phyloP scores from a whole-genome alignment of 2,797 vertebrate species.

The Hafferia zeledoni region DNA sequence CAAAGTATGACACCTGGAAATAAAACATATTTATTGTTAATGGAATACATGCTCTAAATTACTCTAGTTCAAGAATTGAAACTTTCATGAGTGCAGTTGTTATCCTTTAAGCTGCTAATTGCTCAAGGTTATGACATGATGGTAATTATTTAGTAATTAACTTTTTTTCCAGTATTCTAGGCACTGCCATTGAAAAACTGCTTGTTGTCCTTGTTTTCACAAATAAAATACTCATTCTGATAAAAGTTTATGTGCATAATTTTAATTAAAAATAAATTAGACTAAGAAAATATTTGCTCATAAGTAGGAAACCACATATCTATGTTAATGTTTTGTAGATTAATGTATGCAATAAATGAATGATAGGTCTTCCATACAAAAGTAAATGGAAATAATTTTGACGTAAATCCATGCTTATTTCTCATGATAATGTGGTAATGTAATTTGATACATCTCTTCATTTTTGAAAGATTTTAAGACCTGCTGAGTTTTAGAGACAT shows the following conservation, averaged over 20 bases:
- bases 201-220: neutral
- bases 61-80: neutral
- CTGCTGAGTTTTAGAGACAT: neutral
- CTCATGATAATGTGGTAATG: neutral
- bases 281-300: neutral
- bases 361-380: neutral
- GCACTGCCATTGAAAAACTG: neutral
- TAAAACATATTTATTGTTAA: neutral
- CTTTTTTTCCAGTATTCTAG: neutral
- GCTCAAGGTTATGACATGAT: neutral
- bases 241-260: neutral
- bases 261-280: neutral
- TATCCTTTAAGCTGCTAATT: neutral
- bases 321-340: neutral
- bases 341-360: neutral
- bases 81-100: neutral
- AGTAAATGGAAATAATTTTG: neutral
- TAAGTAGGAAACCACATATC: neutral
- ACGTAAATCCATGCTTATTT: neutral
- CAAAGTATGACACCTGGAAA: neutral
- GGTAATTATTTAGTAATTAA: neutral
- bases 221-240: neutral
- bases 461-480: neutral
- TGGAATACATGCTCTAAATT: neutral
- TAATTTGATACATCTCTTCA: neutral